Conservation (phyloP, 2,888 invertebrate genomes). For the Philopedon plagiatum region DNA sequence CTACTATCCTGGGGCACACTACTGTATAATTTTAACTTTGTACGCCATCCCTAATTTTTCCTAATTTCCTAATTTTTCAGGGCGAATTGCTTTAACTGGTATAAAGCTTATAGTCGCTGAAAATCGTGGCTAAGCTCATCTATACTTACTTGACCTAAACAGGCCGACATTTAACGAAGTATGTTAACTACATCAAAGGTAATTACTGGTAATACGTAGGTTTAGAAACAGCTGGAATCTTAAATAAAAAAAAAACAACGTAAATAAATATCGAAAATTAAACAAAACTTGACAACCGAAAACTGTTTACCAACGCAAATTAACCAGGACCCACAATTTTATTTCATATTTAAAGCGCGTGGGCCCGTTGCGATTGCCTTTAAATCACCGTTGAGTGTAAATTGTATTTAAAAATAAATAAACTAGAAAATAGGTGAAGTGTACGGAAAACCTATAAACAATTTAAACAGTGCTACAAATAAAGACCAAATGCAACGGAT, state of each 20-base stretch:
- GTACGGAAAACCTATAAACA: conserved; percentile 24
- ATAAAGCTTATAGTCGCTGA: no score
- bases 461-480: conserved; percentile 25
- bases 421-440: conserved; percentile 19
- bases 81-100: no score
- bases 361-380: conserved; percentile 17
- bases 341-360: conserved; percentile 16
- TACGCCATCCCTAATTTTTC: no score
- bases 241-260: not conserved
- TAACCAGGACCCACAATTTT: conserved; percentile 11
- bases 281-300: conserved; percentile 5
- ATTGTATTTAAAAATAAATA: conserved; percentile 28
- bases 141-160: no score
- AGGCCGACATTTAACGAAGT: no score
- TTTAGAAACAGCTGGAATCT: not conserved
- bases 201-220: not conserved
- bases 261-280: conserved; percentile 17
- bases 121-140: no score
- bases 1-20: no score
- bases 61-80: no score
- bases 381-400: conserved; percentile 31
- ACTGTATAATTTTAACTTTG: no score
- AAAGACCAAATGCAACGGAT: conserved; percentile 36
- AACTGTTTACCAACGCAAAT: conserved; percentile 17
- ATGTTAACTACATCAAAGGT: no score